phyloP scores from a whole-genome alignment of 2,888 invertebrate species.

The Hirtodrosophila histrioides region DNA sequence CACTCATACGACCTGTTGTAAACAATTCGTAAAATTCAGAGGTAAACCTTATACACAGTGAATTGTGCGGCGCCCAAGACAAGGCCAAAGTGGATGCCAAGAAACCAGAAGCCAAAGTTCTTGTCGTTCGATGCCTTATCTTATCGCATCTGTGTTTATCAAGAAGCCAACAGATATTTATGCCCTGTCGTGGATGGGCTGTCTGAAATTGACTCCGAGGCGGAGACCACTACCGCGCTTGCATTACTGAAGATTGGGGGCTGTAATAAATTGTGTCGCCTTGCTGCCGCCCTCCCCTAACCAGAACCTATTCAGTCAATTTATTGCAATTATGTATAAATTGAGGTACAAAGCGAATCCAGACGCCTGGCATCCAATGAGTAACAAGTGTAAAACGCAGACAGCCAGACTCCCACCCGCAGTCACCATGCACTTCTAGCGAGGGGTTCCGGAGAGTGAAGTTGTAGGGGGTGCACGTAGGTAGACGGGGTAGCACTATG shows the following conservation, averaged over 20 bases:
- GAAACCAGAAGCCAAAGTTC: slow-evolving; percentile 16
- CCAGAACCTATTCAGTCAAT: slow-evolving; percentile 51
- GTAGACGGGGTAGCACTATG: not conserved
- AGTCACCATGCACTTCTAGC: slow-evolving; percentile 25
- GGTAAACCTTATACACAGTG: not conserved
- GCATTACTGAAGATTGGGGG: slow-evolving; percentile 18
- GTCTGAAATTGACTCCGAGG: slow-evolving; percentile 31
- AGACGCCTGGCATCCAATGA: slow-evolving; percentile 42
- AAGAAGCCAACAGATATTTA: slow-evolving; percentile 40
- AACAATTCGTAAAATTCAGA: not conserved
- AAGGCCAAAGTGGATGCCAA: not conserved
- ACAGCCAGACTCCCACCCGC: not conserved
- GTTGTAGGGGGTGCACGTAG: not conserved
- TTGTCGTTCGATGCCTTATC: slow-evolving; percentile 48
- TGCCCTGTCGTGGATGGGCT: slow-evolving; percentile 28
- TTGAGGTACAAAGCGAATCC: slow-evolving; percentile 70
- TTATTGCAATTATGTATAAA: slow-evolving; percentile 79
- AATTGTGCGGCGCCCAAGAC: slow-evolving; percentile 3
- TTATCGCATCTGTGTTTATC: slow-evolving; percentile 65
- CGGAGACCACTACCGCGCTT: slow-evolving; percentile 1
- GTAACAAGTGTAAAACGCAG: slow-evolving; percentile 27
- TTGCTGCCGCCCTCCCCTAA: not conserved
- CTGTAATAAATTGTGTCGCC: slow-evolving; percentile 27
- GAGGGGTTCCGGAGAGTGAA: not conserved
- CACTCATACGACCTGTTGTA: slow-evolving; percentile 64